Conservation (phyloP, 2,797 vertebrate genomes). For the Crenuchus spilurus region DNA sequence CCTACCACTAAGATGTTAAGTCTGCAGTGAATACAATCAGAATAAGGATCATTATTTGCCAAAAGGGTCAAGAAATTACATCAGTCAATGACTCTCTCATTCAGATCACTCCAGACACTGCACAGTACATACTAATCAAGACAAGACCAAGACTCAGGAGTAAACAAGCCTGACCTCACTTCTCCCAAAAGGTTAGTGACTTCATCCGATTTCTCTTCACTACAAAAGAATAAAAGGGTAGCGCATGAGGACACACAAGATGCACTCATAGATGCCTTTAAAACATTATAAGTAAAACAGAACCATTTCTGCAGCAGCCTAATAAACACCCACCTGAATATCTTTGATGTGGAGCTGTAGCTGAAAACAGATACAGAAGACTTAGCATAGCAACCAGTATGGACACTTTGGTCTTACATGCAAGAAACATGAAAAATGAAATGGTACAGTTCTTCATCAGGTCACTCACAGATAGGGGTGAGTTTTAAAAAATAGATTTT, state of each 20-base stretch:
- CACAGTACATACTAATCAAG: neutral
- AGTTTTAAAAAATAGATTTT: no score
- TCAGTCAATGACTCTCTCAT: no score
- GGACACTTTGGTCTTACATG: neutral
- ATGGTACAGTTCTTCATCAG: no score
- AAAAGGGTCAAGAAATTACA: no score
- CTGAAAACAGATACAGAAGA: slow-evolving; percentile 68
- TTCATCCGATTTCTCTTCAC: slow-evolving; percentile 99
- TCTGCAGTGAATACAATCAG: slow-evolving; percentile 71
- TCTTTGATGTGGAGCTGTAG: slow-evolving; percentile 95
- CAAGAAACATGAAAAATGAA: no score
- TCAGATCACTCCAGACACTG: no score
- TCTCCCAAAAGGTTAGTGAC: slow-evolving; percentile 97
- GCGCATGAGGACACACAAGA: neutral
- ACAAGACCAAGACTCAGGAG: neutral
- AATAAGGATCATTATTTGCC: no score
- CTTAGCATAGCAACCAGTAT: no score
- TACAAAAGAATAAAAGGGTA: slow-evolving; percentile 74
- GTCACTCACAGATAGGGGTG: no score
- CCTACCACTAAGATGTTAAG: slow-evolving; percentile 95
- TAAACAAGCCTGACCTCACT: slow-evolving; percentile 81
- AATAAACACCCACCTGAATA: slow-evolving; percentile 86
- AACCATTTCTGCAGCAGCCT: slow-evolving; percentile 7
- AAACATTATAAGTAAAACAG: slow-evolving; percentile 19
- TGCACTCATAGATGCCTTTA: neutral